phyloP scores from a whole-genome alignment of 2,888 invertebrate genomes.

The Blastobasis lacticolella region DNA sequence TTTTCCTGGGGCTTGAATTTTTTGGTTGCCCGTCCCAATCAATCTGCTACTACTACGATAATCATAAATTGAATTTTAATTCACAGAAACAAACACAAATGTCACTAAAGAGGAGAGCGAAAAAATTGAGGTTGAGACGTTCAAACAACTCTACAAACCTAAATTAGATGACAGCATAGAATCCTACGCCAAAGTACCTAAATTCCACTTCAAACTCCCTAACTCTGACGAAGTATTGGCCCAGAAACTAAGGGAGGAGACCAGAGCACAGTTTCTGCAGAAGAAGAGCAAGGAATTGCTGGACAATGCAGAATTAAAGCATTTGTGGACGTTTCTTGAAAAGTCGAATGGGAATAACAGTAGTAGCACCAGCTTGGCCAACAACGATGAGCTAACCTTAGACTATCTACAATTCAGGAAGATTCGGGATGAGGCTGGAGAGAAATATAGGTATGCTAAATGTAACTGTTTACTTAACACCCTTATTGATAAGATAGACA shows the following conservation, averaged over 20 bases:
- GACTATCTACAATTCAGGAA: slow-evolving; percentile 89
- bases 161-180: slow-evolving; percentile 57
- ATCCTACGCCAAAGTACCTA: slow-evolving; percentile 78
- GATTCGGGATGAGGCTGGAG: slow-evolving; percentile 82
- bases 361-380: slow-evolving; percentile 77
- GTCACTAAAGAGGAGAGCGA: slow-evolving; percentile 58
- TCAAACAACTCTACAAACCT: slow-evolving; percentile 71
- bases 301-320: slow-evolving; percentile 90
- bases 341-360: slow-evolving; percentile 84
- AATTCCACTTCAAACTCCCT: slow-evolving; percentile 85
- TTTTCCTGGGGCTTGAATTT: not conserved
- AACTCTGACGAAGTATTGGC: slow-evolving; percentile 83
- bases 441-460: slow-evolving; percentile 77
- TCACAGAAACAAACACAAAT: slow-evolving; percentile 49
- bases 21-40: not conserved
- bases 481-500: too few relatives aligned
- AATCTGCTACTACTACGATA: not conserved
- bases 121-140: slow-evolving; percentile 69
- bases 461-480: too few relatives aligned
- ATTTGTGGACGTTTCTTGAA: slow-evolving; percentile 88
- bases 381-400: slow-evolving; percentile 85
- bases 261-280: slow-evolving; percentile 89
- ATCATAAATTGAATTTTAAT: not conserved
- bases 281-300: slow-evolving; percentile 87
- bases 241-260: slow-evolving; percentile 90